Evolutionary conservation across 2,797 vertebrate species (phyloP).

Genomic region (Eulemur rubriventer): DNA sequence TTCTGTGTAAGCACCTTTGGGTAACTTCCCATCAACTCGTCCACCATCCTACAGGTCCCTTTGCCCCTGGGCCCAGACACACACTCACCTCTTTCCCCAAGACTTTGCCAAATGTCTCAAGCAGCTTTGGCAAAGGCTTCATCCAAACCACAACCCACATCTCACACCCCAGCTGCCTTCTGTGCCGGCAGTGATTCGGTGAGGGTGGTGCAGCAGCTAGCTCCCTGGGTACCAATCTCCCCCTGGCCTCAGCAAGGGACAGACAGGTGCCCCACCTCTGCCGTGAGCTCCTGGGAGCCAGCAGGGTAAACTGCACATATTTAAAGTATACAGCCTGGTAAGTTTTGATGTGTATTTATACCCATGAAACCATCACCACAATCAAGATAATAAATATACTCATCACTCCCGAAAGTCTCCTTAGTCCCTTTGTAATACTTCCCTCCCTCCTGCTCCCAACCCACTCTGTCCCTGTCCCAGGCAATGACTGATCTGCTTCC

Average conservation of each 20-base stretch:
- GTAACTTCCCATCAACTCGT: background rate
- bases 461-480: background rate
- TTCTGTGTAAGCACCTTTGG: background rate
- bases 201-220: background rate
- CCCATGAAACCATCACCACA: background rate
- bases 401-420: background rate
- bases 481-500: background rate
- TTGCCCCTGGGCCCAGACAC: background rate
- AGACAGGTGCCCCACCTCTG: background rate
- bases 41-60: background rate
- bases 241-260: background rate
- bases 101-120: background rate
- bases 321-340: background rate
- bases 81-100: background rate
- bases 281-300: background rate
- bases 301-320: background rate
- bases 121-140: background rate
- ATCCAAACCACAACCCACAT: background rate
- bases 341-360: background rate
- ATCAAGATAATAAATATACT: background rate
- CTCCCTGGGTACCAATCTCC: background rate
- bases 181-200: accelerated
- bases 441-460: background rate
- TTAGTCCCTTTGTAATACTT: background rate
- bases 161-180: background rate